phyloP scores from a whole-genome alignment of 2,113 vertebrate genomes.

The Ophiodon elongatus region DNA sequence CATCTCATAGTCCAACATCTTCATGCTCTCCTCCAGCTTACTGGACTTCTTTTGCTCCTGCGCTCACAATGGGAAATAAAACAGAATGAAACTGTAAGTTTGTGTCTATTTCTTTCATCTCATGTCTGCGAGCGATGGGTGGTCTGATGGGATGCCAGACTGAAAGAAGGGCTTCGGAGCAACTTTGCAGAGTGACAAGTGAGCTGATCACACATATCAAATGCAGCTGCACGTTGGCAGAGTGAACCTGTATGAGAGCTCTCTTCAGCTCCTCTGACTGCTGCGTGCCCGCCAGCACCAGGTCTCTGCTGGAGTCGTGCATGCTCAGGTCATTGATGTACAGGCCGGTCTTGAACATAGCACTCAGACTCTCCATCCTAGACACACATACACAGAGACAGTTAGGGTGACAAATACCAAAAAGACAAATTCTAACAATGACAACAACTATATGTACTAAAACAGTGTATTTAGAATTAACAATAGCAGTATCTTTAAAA shows the following conservation, averaged over 20 bases:
- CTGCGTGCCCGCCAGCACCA: constrained; percentile 84
- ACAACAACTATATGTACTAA: neutral
- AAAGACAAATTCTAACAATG: neutral
- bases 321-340: constrained; percentile 87
- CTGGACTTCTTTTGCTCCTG: constrained; percentile 85
- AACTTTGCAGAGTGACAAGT: constrained; percentile 34
- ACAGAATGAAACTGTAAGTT: constrained; percentile 18
- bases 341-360: constrained; percentile 84
- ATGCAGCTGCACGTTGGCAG: constrained; percentile 27
- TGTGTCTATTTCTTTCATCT: neutral
- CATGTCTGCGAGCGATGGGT: neutral
- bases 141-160: neutral
- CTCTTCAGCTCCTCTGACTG: constrained; percentile 85
- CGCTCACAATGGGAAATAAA: constrained; percentile 7
- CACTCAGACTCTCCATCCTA: constrained; percentile 86
- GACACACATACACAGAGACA: constrained; percentile 26
- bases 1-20: constrained; percentile 87
- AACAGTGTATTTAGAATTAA: neutral
- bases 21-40: constrained; percentile 86
- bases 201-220: constrained; percentile 20
- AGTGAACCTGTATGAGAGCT: constrained; percentile 83
- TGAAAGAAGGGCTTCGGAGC: constrained; percentile 30
- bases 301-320: constrained; percentile 85
- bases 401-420: neutral
- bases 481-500: neutral